Evolutionary conservation across 2,888 invertebrate genomes (phyloP).

Genomic region (Stegana nigrithorax): DNA sequence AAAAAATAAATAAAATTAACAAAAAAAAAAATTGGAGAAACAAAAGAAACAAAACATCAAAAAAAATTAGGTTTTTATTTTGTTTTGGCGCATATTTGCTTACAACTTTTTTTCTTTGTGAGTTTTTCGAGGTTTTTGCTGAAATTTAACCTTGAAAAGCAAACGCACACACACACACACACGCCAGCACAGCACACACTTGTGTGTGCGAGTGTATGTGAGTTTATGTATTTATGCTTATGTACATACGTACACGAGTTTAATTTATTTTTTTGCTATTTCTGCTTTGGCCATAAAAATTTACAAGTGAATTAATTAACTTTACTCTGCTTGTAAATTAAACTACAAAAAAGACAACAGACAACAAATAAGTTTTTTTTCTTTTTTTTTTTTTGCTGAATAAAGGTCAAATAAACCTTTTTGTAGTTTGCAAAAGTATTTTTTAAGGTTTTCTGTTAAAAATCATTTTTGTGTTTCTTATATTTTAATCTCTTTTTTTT

Average conservation of each 20-base stretch:
- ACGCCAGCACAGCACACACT: no score
- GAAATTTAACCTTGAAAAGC: constrained; percentile 9
- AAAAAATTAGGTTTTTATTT: constrained; percentile 46
- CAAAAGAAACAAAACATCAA: neutral
- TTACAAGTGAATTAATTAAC: constrained; percentile 36
- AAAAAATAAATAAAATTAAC: no score
- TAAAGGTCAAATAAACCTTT: neutral
- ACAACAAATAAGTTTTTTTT: neutral
- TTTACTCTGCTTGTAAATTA: constrained; percentile 25
- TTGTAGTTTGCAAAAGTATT: no score
- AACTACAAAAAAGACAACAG: neutral
- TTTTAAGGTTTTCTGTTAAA: neutral
- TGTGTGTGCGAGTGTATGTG: no score
- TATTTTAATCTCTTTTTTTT: constrained; percentile 11
- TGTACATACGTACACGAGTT: no score
- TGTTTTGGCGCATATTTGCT: constrained; percentile 31
- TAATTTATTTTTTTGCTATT: constrained; percentile 8
- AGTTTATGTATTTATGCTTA: no score
- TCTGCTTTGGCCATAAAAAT: constrained; percentile 7
- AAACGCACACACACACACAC: neutral
- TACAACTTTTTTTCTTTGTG: constrained; percentile 11
- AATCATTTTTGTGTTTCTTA: neutral
- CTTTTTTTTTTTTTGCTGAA: neutral
- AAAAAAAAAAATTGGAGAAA: neutral
- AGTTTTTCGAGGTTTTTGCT: constrained; percentile 17